Percentiles rank a stretch among this genome's conserved stretches.
These are phyloP conservation scores for Marronus borbonicus DNA, from an alignment of 2,888 invertebrate species.

Conservation along the genomic window DNA sequence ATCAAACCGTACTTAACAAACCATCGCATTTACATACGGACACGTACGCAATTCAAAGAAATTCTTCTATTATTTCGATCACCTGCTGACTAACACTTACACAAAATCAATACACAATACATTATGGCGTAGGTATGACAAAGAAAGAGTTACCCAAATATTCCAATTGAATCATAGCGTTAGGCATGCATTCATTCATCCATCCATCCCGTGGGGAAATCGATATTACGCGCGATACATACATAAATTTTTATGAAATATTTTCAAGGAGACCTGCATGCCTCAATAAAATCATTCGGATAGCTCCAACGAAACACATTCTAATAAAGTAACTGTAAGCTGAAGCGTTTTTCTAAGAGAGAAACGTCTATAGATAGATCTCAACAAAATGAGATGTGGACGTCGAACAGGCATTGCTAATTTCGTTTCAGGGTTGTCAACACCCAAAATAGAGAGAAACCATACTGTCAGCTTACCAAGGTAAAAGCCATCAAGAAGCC, in stretches of 20 bases:
- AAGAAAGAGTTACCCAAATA: conserved; percentile 18
- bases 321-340: neutral
- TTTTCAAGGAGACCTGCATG: conserved; percentile 5
- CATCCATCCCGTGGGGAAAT: conserved; percentile 20
- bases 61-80: conserved; percentile 3
- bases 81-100: conserved; percentile 32
- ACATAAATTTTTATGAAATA: neutral
- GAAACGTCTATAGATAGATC: neutral
- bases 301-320: neutral
- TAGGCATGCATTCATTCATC: conserved; percentile 4
- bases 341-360: too few species aligned
- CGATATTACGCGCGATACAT: conserved; percentile 5
- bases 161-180: conserved; percentile 15
- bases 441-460: neutral
- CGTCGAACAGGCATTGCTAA: conserved; percentile 9
- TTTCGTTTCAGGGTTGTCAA: conserved; percentile 29
- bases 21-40: neutral
- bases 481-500: neutral
- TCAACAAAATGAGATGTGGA: conserved; percentile 13
- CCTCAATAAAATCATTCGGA: neutral
- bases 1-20: neutral
- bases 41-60: conserved; percentile 3
- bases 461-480: neutral
- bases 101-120: conserved; percentile 6
- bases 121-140: conserved; percentile 8